These are phyloP conservation scores for Paradisaea rubra DNA, from an alignment of 2,113 vertebrate genomes.

Conservation along the genomic window DNA sequence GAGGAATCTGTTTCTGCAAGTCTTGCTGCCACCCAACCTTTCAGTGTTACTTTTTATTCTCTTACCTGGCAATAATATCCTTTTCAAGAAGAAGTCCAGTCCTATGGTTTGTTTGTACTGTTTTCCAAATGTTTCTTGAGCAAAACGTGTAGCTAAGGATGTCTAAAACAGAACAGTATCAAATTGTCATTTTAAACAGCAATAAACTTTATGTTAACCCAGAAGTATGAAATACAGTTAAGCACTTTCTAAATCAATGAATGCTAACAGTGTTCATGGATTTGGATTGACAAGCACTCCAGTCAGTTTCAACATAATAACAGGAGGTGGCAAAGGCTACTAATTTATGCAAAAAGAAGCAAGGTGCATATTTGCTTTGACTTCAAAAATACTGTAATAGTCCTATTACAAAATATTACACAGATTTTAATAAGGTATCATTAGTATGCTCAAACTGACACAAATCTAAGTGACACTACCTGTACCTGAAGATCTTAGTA, in stretches of 20 bases:
- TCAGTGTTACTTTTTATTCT: constrained; percentile 21
- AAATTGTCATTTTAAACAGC: constrained; percentile 60
- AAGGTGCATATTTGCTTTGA: not conserved
- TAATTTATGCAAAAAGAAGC: not conserved
- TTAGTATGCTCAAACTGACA: not conserved
- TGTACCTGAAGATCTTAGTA: not conserved
- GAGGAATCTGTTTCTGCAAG: not conserved
- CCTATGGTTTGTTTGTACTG: constrained; percentile 99
- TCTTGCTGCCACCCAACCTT: not conserved
- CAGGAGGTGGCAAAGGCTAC: not conserved
- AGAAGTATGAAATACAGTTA: constrained; percentile 26
- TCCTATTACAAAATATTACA: not conserved
- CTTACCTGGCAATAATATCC: constrained; percentile 97
- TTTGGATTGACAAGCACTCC: not conserved
- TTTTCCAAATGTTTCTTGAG: constrained; percentile 98
- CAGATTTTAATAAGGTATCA: not conserved
- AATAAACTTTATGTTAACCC: not conserved
- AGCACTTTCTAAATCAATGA: not conserved
- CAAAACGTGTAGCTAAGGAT: constrained; percentile 92
- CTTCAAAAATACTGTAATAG: not conserved
- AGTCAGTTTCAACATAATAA: not conserved
- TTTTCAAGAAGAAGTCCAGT: constrained; percentile 99
- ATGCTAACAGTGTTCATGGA: not conserved
- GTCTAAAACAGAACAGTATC: constrained; percentile 82
- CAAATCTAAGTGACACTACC: not conserved